These are phyloP conservation scores for Drosophila littoralis DNA, from an alignment of 1,140 invertebrate species.

Conservation along the genomic window DNA sequence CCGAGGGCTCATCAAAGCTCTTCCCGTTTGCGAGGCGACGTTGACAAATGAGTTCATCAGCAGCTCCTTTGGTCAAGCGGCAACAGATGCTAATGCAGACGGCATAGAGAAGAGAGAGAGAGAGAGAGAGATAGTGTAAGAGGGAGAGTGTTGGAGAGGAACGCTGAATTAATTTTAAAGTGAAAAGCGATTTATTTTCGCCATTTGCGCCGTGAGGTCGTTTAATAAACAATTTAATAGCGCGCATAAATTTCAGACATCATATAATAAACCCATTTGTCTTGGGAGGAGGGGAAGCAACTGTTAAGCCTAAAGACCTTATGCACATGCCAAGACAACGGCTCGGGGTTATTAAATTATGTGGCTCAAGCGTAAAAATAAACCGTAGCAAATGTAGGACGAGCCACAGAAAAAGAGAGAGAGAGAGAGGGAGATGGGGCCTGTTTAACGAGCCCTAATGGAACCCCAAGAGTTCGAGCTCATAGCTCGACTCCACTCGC, in stretches of 20 bases:
- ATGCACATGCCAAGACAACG: conserved; percentile 35
- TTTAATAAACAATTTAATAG: conserved; percentile 83
- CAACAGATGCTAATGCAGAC: conserved; percentile 6
- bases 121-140: background rate
- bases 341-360: conserved; percentile 75
- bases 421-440: conserved; percentile 20
- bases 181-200: conserved; percentile 82
- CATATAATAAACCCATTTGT: conserved; percentile 83
- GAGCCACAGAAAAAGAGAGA: conserved; percentile 13
- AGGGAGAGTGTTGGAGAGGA: background rate
- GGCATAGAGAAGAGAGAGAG: background rate
- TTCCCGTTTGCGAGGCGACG: conserved; percentile 43
- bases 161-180: conserved; percentile 63
- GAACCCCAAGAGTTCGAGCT: conserved; percentile 17
- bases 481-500: conserved; percentile 14
- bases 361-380: conserved; percentile 77
- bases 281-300: conserved; percentile 27
- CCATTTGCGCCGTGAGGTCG: conserved; percentile 74
- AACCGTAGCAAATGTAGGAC: conserved; percentile 78
- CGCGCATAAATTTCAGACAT: conserved; percentile 79
- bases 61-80: conserved; percentile 46
- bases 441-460: conserved; percentile 75
- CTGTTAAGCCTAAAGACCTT: conserved; percentile 49
- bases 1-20: conserved; percentile 44
- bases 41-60: conserved; percentile 82